Percentiles rank a stretch among this genome's conserved stretches.
phyloP scores from a whole-genome alignment of 2,888 invertebrate genomes.

The Hypselothyrea guttata region DNA sequence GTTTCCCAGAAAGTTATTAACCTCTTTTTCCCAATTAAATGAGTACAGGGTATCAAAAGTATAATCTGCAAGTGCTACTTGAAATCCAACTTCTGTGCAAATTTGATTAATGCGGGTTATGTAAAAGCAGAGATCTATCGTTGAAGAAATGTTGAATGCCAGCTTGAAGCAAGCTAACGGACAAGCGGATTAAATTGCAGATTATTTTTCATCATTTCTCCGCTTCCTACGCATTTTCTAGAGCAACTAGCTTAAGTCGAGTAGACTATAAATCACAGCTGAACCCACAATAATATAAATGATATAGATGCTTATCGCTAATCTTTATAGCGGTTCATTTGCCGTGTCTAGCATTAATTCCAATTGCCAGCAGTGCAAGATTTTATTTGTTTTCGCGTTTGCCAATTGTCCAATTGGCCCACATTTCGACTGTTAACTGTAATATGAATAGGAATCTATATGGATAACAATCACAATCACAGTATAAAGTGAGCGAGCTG shows the following conservation, averaged over 20 bases:
- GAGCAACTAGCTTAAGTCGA: background rate
- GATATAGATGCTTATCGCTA: background rate
- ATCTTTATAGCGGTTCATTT: slow-evolving; percentile 3
- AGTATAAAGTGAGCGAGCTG: background rate
- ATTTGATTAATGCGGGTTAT: too few relatives aligned
- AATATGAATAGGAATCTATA: slow-evolving; percentile 11
- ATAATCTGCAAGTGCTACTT: too few relatives aligned
- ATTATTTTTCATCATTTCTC: too few relatives aligned
- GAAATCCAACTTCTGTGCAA: too few relatives aligned
- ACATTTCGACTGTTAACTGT: slow-evolving; percentile 22
- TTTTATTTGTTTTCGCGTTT: background rate
- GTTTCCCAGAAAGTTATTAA: too few relatives aligned
- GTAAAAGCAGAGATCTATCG: too few relatives aligned
- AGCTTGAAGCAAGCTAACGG: too few relatives aligned
- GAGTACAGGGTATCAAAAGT: too few relatives aligned
- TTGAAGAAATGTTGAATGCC: too few relatives aligned
- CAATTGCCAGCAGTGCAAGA: background rate
- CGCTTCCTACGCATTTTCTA: too few relatives aligned
- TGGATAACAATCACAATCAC: slow-evolving; percentile 12
- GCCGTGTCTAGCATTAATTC: slow-evolving; percentile 1
- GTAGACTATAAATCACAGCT: slow-evolving; percentile 3
- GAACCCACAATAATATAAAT: background rate
- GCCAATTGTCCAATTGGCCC: slow-evolving; percentile 18
- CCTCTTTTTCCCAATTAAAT: too few relatives aligned
- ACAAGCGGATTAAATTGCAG: too few relatives aligned